A percentile compares a stretch with the other conserved stretches of the same genome.
Evolutionary conservation across 1,140 invertebrate genomes (phyloP).

Genomic region (Drosophila ironensis): DNA sequence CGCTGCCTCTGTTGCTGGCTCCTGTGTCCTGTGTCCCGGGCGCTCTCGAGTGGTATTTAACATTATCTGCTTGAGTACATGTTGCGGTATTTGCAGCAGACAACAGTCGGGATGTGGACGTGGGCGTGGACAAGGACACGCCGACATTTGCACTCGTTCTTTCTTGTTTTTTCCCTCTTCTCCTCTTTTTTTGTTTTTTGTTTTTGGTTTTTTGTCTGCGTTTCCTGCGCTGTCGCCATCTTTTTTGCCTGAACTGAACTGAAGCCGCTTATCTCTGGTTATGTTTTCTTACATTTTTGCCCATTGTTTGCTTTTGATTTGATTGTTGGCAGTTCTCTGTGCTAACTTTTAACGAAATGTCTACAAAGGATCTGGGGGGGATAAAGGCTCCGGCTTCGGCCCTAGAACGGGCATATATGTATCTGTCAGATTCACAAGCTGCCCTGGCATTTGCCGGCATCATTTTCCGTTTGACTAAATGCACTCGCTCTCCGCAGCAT

Average conservation of each 20-base stretch:
- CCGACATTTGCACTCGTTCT: constrained; percentile 54
- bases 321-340: constrained; percentile 72
- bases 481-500: constrained; percentile 42
- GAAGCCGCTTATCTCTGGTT: constrained; percentile 79
- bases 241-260: constrained; percentile 66
- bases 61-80: constrained; percentile 81
- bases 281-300: constrained; percentile 80
- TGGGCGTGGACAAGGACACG: constrained; percentile 62
- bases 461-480: constrained; percentile 80
- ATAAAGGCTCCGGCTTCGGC: background rate
- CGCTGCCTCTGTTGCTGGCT: constrained; percentile 12
- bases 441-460: constrained; percentile 46
- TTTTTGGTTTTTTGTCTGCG: constrained; percentile 52
- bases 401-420: constrained; percentile 15
- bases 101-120: constrained; percentile 41
- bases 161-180: constrained; percentile 13
- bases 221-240: constrained; percentile 75
- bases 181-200: background rate
- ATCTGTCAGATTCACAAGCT: constrained; percentile 65
- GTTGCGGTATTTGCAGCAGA: constrained; percentile 80
- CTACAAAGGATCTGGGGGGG: constrained; percentile 65
- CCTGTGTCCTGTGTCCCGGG: constrained; percentile 7
- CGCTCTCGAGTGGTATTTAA: constrained; percentile 76
- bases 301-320: constrained; percentile 81
- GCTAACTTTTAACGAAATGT: constrained; percentile 80